Evolutionary conservation across 2,888 invertebrate genomes (phyloP), one percentile per base, ranked within the genome.

Genomic region (Agrypnus murinus): DNA sequence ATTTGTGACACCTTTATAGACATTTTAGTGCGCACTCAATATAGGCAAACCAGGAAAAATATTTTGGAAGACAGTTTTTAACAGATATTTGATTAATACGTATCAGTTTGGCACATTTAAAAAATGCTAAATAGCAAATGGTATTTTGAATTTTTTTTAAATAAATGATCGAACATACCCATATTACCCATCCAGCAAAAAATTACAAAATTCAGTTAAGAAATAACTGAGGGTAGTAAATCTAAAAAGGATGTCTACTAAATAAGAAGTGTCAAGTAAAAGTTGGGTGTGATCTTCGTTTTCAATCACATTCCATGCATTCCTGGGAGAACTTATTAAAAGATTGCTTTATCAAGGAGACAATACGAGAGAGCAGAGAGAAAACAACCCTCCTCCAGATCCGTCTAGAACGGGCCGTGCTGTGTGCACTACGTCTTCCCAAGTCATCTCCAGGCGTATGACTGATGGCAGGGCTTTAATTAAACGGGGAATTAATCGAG

Each of bases 261-360:
- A 55, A 55, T 55, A 55, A 78, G 77, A 75, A 77, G 75, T 78
- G 79, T 79, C 79, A 71, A 74, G 72, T 69, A 65, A 38, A n/a
- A 63, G 46, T 65, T 58, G 57, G 36, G 69, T 55, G 68, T 66
- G 71, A 72, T 71, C 65, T 71, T 71, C 72, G 73, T 59, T 75
- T 78, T 78, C 80, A 80, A 80, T 81, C 81, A 77, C 78, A 82
- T 81, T 81, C 81, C 77, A 70, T 60, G 75, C 76, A 75, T 81
- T 80, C 81, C 75, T 73, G 25, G 75, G 72, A 71, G 76, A 77
- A 82, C 80, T 82, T 82, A 82, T 83, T 82, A 82, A 82, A 83
- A 83, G 83, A 82, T 82, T 81, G 83, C 83, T 83, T 82, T 82
- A 83, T 83, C 83, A 80, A 79, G 78, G 77, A 81, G 80, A 83